Evolutionary conservation across 2,113 vertebrate genomes (phyloP).

Genomic region (Dascyllus trimaculatus): DNA sequence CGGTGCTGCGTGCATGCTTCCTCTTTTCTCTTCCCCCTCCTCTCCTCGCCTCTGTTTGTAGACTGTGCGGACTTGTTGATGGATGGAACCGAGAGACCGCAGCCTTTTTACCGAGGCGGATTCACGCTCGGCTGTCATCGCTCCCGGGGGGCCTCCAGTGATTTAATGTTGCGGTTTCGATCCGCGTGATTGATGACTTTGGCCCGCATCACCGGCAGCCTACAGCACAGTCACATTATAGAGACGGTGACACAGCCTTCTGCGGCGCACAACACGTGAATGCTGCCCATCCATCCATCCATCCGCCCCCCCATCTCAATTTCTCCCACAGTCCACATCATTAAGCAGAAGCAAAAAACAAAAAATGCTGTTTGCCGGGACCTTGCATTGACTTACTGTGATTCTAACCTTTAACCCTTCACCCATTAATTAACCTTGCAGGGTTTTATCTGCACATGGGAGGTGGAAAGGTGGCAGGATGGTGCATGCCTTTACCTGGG

Average conservation of each 20-base stretch:
- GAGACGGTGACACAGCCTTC: slow-evolving; percentile 52
- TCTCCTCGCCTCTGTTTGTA: neutral
- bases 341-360: neutral
- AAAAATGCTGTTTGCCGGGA: neutral
- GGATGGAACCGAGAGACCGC: slow-evolving; percentile 47
- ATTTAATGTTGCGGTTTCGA: slow-evolving; percentile 72
- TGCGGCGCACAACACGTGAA: slow-evolving; percentile 47
- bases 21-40: neutral
- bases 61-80: slow-evolving; percentile 72
- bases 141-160: slow-evolving; percentile 59
- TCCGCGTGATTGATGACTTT: slow-evolving; percentile 73
- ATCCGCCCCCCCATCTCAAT: neutral
- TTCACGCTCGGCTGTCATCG: slow-evolving; percentile 59
- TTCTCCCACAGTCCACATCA: slow-evolving; percentile 11
- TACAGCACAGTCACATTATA: slow-evolving; percentile 42
- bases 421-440: neutral
- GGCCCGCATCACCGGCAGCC: slow-evolving; percentile 47
- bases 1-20: slow-evolving; percentile 31
- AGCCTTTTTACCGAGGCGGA: slow-evolving; percentile 54
- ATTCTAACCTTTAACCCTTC: neutral
- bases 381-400: neutral
- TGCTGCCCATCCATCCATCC: neutral
- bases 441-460: neutral
- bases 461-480: neutral
- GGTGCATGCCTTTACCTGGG: slow-evolving; percentile 16